Percentiles rank a stretch among this genome's conserved stretches.
These are phyloP conservation scores for Drosophila longiperda DNA, from an alignment of 2,888 invertebrate species.

Conservation along the genomic window DNA sequence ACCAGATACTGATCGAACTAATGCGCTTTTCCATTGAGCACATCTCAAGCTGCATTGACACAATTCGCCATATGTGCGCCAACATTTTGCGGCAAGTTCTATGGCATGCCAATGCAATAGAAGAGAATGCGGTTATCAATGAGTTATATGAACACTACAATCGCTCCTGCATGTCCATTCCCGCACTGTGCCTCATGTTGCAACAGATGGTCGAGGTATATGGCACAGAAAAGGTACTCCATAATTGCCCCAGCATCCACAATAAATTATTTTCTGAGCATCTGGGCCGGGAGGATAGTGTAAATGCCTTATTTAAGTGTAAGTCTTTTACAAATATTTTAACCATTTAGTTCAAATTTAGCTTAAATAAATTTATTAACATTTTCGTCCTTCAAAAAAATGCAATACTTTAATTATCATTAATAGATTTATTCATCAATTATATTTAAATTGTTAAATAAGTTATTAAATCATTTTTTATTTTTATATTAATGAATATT, in stretches of 20 bases:
- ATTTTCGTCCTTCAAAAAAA: too few relatives aligned
- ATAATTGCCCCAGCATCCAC: conserved; percentile 70
- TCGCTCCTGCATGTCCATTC: conserved; percentile 40
- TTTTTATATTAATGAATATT: too few relatives aligned
- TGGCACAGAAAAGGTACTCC: conserved; percentile 68
- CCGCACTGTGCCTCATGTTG: conserved; percentile 76
- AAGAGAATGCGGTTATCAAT: conserved; percentile 62
- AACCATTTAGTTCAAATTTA: too few relatives aligned
- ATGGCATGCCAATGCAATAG: conserved; percentile 73
- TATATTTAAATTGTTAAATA: too few relatives aligned
- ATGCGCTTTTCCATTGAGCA: conserved; percentile 86
- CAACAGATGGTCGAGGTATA: conserved; percentile 72
- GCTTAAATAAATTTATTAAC: too few relatives aligned
- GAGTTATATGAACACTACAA: conserved; percentile 73
- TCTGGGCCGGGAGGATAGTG: conserved; percentile 68
- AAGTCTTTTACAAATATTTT: background rate
- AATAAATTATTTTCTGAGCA: conserved; percentile 5
- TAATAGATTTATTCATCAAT: too few relatives aligned
- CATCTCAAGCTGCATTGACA: conserved; percentile 88
- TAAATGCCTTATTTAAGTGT: background rate
- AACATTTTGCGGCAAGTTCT: conserved; percentile 86
- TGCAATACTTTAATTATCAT: too few relatives aligned
- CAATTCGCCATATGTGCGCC: conserved; percentile 87
- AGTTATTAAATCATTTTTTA: too few relatives aligned
- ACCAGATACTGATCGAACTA: conserved; percentile 76